These are phyloP conservation scores for Eleginops maclovinus DNA, from an alignment of 2,113 vertebrate species.

Conservation along the genomic window DNA sequence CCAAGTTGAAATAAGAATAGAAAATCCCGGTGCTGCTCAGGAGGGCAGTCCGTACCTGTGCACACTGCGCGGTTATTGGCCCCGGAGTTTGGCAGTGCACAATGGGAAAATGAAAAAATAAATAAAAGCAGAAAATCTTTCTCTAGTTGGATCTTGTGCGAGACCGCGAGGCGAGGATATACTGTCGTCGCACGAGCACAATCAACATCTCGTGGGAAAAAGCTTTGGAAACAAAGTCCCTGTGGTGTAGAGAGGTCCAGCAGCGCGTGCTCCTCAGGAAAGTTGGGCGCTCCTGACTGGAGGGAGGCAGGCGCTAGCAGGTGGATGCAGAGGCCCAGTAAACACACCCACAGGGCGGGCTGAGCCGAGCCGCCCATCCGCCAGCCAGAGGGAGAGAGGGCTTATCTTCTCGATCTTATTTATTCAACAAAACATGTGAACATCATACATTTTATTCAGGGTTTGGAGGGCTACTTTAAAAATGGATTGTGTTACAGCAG, in stretches of 20 bases:
- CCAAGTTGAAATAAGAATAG: slow-evolving; percentile 55
- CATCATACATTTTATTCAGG: too few species aligned
- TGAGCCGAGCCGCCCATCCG: slow-evolving; percentile 68
- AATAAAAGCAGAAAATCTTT: slow-evolving; percentile 37
- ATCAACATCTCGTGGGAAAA: slow-evolving; percentile 56
- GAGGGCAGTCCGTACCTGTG: slow-evolving; percentile 66
- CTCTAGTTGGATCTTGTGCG: slow-evolving; percentile 42
- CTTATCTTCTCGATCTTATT: too few species aligned
- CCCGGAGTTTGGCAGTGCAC: slow-evolving; percentile 48
- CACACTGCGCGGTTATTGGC: slow-evolving; percentile 45
- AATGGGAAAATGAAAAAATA: slow-evolving; percentile 24
- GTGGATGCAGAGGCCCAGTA: slow-evolving; percentile 81
- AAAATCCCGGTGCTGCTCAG: slow-evolving; percentile 64
- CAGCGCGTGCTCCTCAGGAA: slow-evolving; percentile 58
- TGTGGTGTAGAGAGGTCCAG: slow-evolving; percentile 46
- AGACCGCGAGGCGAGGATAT: slow-evolving; percentile 29
- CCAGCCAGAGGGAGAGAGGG: not conserved
- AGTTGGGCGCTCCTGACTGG: slow-evolving; percentile 74
- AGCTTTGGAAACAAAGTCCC: slow-evolving; percentile 65
- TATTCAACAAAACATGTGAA: too few species aligned
- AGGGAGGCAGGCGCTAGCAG: slow-evolving; percentile 79
- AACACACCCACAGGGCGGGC: slow-evolving; percentile 82
- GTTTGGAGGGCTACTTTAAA: too few species aligned
- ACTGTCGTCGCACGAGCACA: slow-evolving; percentile 22
- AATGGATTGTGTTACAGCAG: too few species aligned